Base-by-base conservation (phyloP, 1,140 invertebrate species). In the Drosophila persimilis region DNA sequence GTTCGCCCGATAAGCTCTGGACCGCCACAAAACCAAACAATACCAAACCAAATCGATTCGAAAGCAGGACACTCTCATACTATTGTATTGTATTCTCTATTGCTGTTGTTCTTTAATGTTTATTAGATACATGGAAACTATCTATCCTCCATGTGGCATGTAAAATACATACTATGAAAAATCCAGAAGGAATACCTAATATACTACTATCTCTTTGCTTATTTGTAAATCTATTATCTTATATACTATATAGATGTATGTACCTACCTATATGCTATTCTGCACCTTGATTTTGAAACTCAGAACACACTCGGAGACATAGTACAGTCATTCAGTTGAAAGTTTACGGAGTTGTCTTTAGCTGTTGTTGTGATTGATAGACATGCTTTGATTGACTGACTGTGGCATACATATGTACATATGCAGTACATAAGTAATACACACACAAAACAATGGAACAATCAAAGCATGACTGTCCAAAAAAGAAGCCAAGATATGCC, bases 1-100 rank as follows among this genome's bases (percentile, higher is more conserved):
- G 83, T 86, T 85, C 77, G 80, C 76, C 84, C 75, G 80, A 52
- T 77, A 71, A 80, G 57, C 35, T 5, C 61, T 55, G 57, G 53
- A 46, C 4, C 11, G 13, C 35, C 11, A 39, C 31, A 65, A 57
- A 65, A 67, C 26, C 8, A 20, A 8, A 31, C 8, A 31, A 31
- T 29, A 31, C 8, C 8, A 54, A 58, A 13, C 3, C 1, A 45
- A 22, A 54, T 66, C 24, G 24, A 52, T 48, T 74, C 61, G 48
- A 59, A 47, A 47, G 45, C 80, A 84, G 79, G 79, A 74, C 54
- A 69, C 45, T 70, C 55, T 35, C 29, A 17, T 53, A 48, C 46
- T 72, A 59, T 20, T 2, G 20, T 20, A 20, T 20, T 20, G 20
- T 20, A 20, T 59, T 58, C 24, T 46, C 22, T 73, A 53, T 77